Evolutionary conservation across 2,888 invertebrate species (phyloP), one percentile per base, ranked within the genome.

Genomic region (Idaea biselata): DNA sequence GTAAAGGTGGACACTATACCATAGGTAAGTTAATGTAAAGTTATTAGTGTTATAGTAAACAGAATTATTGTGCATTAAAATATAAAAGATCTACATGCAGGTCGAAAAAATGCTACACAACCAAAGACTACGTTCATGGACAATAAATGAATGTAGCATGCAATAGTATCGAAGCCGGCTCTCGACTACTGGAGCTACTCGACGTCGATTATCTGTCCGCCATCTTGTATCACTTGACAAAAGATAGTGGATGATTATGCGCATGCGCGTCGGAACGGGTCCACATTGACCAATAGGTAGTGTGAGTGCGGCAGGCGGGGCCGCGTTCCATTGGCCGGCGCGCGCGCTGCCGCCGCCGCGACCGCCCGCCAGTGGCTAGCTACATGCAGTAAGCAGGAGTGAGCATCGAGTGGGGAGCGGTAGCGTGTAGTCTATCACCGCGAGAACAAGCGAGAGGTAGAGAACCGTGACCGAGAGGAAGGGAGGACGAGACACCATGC

Each of bases 341-440:
- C 61, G 61, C 54, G 65, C 70, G 62, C 63, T 33, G 59, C 60
- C 63, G 60, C 55, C 55, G 53, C 54, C 62, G 58, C 61, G 60
- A 59, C 63, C 64, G 64, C 63, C 68, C 55, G 58, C 32, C 62
- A 55, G 7, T n/a, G 17, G 61, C 59, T 31, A 60, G n/a, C 61
- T 56, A 79, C 76, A 70, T 72, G 67, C 73, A 77, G 73, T 71
- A 80, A 81, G 79, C 75, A 83, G 87, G 85, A 44, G 44, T 44
- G 44, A 44, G 67, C 73, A 77, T 73, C 72, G 79, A 81, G 79
- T 76, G 83, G 87, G 85, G 91, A 91, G 90, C 89, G 91, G 91
- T 88, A 90, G 91, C 91, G 91, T 91, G 91, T 91, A 91, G 90
- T 83, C 84, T 84, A 84, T 79, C 86, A 81, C 80, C 82, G 82